A percentile compares a stretch with the other conserved stretches of the same genome.
These are phyloP conservation scores for Phalanger gymnotis DNA, from an alignment of 2,797 vertebrate genomes.

Conservation along the genomic window DNA sequence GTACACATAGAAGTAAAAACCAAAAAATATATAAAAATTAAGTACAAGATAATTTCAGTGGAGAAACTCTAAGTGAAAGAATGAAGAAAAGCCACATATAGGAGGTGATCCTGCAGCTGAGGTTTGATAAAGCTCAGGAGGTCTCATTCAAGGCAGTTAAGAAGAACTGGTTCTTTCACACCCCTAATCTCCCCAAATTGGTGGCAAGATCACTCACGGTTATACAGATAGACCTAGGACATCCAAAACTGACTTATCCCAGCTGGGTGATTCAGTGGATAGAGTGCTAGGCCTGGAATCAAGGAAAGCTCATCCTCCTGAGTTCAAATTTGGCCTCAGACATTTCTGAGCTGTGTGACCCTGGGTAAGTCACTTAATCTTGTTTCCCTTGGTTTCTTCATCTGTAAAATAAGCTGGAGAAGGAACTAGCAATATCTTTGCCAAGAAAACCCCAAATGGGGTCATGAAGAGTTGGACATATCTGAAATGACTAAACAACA, in stretches of 20 bases:
- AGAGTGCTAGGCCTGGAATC: too few relatives aligned
- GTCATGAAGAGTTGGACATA: too few relatives aligned
- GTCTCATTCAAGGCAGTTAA: not conserved
- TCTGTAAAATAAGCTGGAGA: too few relatives aligned
- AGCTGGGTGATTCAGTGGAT: too few relatives aligned
- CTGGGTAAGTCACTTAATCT: too few relatives aligned
- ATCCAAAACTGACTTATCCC: not conserved
- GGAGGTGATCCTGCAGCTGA: not conserved
- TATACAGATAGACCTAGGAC: not conserved
- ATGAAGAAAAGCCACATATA: not conserved
- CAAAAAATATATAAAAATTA: not conserved
- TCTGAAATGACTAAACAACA: too few relatives aligned
- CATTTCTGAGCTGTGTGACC: too few relatives aligned
- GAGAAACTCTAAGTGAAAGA: not conserved
- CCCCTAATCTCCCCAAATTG: not conserved
- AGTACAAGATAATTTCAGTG: not conserved
- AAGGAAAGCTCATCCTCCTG: too few relatives aligned
- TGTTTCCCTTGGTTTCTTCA: too few relatives aligned
- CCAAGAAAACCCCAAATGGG: too few relatives aligned
- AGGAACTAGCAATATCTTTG: too few relatives aligned
- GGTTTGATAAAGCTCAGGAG: not conserved
- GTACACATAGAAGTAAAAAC: not conserved
- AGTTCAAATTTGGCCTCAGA: too few relatives aligned
- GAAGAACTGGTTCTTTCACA: not conserved
- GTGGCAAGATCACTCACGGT: not conserved